Evolutionary conservation across 2,113 vertebrate genomes (phyloP).

Genomic region (Rhinopomastus cyanomelas): DNA sequence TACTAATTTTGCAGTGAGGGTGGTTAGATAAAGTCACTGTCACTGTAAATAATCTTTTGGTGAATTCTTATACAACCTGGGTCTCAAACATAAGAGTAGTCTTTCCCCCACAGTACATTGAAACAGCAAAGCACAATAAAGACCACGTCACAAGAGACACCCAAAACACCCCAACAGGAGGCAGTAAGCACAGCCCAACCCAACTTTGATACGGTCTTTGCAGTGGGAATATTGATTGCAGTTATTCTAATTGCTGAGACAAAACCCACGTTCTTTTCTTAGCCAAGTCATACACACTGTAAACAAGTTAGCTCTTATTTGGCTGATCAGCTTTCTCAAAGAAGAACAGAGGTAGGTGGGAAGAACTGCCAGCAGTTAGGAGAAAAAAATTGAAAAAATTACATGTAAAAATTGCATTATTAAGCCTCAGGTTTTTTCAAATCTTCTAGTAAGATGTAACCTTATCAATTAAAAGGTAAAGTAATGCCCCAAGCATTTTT

Average conservation of each 20-base stretch:
- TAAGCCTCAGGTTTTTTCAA: background rate
- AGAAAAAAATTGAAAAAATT: background rate
- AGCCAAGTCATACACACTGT: background rate
- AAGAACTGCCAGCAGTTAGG: background rate
- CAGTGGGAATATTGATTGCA: background rate
- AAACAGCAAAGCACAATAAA: background rate
- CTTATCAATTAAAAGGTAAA: background rate
- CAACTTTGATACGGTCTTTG: background rate
- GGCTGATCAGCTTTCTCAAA: background rate
- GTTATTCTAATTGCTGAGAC: background rate
- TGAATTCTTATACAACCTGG: background rate
- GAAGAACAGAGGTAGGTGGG: background rate
- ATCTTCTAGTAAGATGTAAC: background rate
- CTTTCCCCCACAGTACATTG: background rate
- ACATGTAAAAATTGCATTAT: fast-evolving
- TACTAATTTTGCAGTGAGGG: background rate
- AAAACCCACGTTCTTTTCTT: background rate
- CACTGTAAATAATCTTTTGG: background rate
- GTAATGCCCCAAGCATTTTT: background rate
- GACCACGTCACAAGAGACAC: background rate
- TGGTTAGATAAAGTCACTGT: background rate
- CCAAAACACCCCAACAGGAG: background rate
- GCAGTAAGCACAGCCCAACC: background rate
- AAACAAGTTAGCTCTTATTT: background rate
- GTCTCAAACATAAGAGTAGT: background rate